These are phyloP conservation scores for Arizona elegans DNA, from an alignment of 2,113 vertebrate genomes.

Conservation along the genomic window DNA sequence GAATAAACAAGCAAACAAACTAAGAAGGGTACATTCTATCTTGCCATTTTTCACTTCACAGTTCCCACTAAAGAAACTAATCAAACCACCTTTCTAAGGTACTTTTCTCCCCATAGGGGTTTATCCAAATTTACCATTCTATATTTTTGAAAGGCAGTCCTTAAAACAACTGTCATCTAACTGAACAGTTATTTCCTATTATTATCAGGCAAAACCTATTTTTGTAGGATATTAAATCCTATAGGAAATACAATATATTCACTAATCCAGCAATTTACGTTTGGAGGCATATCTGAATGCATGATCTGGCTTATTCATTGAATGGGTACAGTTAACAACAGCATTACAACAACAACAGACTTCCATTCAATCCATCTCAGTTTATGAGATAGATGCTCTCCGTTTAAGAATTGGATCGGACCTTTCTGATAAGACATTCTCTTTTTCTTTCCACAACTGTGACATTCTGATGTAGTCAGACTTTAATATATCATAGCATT, in stretches of 20 bases:
- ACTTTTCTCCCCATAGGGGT: background rate
- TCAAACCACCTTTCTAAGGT: background rate
- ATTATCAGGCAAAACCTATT: background rate
- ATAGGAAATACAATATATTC: rapidly evolving
- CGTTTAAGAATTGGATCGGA: background rate
- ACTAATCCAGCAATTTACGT: background rate
- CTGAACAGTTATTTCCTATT: background rate
- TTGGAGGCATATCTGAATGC: background rate
- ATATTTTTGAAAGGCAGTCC: background rate
- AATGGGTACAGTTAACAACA: background rate
- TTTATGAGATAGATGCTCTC: background rate
- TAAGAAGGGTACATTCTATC: background rate
- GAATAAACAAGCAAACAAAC: background rate
- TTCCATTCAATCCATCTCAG: background rate
- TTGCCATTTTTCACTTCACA: background rate
- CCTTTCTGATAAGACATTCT: conserved; percentile 15
- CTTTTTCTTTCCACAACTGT: conserved; percentile 37
- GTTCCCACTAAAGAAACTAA: background rate
- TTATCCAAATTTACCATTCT: background rate
- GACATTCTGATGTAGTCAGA: background rate
- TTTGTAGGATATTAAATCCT: rapidly evolving
- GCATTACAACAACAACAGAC: background rate
- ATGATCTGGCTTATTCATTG: background rate
- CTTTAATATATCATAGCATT: conserved; percentile 4
- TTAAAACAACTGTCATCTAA: background rate